Conservation (phyloP, 2,113 vertebrate genomes). For the Euleptes europaea region DNA sequence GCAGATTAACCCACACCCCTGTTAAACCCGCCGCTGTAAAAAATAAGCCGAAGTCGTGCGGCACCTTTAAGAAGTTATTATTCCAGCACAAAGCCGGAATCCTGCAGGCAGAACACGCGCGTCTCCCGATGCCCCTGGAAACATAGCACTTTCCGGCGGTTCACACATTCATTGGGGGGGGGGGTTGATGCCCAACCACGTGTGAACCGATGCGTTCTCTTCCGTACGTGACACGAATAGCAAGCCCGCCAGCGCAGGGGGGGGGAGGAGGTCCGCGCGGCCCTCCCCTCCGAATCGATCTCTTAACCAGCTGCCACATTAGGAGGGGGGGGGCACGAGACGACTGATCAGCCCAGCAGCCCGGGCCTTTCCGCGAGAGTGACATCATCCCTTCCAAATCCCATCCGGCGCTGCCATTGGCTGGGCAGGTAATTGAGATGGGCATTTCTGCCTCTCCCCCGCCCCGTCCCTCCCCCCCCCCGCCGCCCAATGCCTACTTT, state of each 20-base stretch:
- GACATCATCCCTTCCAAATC: conserved; percentile 31
- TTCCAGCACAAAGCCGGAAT: too few relatives aligned
- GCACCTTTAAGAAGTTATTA: too few relatives aligned
- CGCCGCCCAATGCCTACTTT: background rate
- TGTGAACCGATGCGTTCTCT: background rate
- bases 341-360: background rate
- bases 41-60: too few relatives aligned
- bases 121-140: background rate
- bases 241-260: background rate
- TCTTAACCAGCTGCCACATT: conserved; percentile 7
- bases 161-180: background rate
- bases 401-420: conserved; percentile 29
- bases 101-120: too few relatives aligned
- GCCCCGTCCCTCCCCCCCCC: background rate
- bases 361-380: background rate
- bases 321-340: background rate
- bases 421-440: conserved; percentile 9
- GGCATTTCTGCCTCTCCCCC: background rate
- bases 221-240: background rate
- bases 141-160: background rate
- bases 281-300: background rate
- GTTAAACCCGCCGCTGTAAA: too few relatives aligned
- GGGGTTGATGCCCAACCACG: background rate
- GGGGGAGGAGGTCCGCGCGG: background rate
- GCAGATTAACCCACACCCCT: background rate